Evolutionary conservation across 2,113 vertebrate species (phyloP).

Genomic region (Semicossyphus pulcher): DNA sequence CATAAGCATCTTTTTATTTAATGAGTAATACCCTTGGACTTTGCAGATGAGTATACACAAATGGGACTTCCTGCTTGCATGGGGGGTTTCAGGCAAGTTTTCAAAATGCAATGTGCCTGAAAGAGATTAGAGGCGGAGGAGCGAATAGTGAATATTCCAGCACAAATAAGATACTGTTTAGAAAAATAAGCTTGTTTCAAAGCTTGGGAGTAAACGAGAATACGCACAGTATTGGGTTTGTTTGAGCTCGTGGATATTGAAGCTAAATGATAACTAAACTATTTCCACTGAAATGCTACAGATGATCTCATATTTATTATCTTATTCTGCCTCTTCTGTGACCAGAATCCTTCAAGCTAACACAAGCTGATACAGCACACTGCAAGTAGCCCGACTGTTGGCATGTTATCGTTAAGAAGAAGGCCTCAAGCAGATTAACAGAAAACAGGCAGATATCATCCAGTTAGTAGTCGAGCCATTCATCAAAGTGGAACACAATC

Average conservation of each 20-base stretch:
- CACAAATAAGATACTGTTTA: constrained; percentile 53
- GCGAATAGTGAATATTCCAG: constrained; percentile 61
- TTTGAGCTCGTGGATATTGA: constrained; percentile 12
- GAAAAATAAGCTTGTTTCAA: constrained; percentile 46
- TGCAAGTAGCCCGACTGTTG: constrained; percentile 19
- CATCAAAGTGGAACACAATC: constrained; percentile 56
- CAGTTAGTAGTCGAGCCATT: constrained; percentile 52
- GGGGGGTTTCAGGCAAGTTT: constrained; percentile 41
- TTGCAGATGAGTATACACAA: constrained; percentile 49
- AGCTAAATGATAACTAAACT: constrained; percentile 35
- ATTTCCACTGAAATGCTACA: constrained; percentile 30
- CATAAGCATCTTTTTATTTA: constrained; percentile 68
- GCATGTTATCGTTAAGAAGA: constrained; percentile 46
- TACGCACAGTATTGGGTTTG: neutral
- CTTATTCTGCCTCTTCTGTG: constrained; percentile 24
- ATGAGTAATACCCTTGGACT: constrained; percentile 65
- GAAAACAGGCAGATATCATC: constrained; percentile 61
- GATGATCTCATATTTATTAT: constrained; percentile 42
- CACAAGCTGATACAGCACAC: constrained; percentile 32
- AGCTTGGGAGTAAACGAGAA: neutral
- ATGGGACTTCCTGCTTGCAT: constrained; percentile 32
- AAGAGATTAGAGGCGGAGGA: constrained; percentile 53
- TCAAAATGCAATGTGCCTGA: constrained; percentile 59
- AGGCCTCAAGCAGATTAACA: constrained; percentile 50
- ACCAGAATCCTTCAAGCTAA: constrained; percentile 32